Evolutionary conservation across 2,797 vertebrate genomes (phyloP), one percentile per base, ranked within the genome.

Genomic region (Pseudomugil tenellus): DNA sequence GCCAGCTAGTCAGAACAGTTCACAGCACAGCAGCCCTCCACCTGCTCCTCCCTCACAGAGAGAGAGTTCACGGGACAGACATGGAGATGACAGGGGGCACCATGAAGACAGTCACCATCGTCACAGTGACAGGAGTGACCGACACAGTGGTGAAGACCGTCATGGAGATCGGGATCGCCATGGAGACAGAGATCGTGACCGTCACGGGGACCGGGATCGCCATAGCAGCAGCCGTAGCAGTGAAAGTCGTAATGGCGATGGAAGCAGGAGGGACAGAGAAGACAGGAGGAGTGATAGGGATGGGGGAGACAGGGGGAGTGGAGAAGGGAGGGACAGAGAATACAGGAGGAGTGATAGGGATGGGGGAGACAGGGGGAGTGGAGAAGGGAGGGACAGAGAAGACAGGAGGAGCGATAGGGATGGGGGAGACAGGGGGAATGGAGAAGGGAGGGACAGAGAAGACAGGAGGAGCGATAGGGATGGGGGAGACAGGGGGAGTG

Each of bases 211-310:
- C 63, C 87, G 91, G 10, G 84, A 93, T 43, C 95, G 94, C 58
- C 78, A 95, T 5, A 81, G 85, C 6, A 11, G 94, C 88, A 91
- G 96, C 70, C 90, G 90, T 60, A 90, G 94, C 70, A 4, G 87
- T 0, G 94, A 96, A 28, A 80, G 86, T 58, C 92, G 92, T 2
- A 94, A 94, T 0, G 92, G 95, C 77, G 93, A 96, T 10, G 88
- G 89, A 41, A 92, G 91, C 54, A 90, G 92, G 93, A 84, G 90
- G 64, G 93, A 92, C 32, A 86, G 92, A 80, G 91, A 93, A 1
- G 92, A 91, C 31, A 78, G 90, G 16, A 91, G 90, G 66, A 81
- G 88, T 63, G 92, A 89, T 69, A 92, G 64, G 81, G 92, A 87
- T 14, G 90, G 90, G 16, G 95, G 95, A 89, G 92, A 93, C 63